phyloP scores from a whole-genome alignment of 2,797 vertebrate species.

The Acanthornis magna region DNA sequence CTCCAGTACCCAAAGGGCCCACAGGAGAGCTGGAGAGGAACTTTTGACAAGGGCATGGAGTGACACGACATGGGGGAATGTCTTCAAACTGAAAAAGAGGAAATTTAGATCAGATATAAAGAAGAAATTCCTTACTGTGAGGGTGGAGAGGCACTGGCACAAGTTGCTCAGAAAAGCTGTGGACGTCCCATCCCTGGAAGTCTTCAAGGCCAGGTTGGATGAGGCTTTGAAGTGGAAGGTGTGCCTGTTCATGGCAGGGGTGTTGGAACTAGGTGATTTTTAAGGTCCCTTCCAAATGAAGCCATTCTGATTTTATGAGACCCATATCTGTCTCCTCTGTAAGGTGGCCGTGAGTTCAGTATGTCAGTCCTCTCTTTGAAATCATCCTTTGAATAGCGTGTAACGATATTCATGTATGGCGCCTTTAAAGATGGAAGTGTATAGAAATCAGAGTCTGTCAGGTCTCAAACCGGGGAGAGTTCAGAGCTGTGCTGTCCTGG shows the following conservation, averaged over 20 bases:
- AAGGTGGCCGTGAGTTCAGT: background rate
- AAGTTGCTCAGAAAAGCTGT: background rate
- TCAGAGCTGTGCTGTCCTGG: background rate
- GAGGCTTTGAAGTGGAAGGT: background rate
- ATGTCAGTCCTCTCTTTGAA: accelerated
- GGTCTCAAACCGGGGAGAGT: accelerated
- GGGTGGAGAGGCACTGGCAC: background rate
- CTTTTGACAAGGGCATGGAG: background rate
- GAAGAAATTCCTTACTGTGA: background rate
- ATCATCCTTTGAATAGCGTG: background rate
- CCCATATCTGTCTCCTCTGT: background rate
- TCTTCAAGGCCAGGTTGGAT: background rate
- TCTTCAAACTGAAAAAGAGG: background rate
- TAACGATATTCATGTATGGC: accelerated
- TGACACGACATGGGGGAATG: background rate
- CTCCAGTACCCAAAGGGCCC: background rate
- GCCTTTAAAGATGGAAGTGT: background rate
- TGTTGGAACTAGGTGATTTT: background rate
- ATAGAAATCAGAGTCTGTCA: background rate
- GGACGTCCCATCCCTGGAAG: background rate
- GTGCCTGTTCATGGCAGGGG: background rate
- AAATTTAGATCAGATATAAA: background rate
- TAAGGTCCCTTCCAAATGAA: background rate
- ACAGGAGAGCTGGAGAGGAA: background rate
- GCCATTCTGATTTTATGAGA: background rate